Evolutionary conservation across 2,888 invertebrate genomes (phyloP), one percentile per base, ranked within the genome.

Genomic region (Tigriopus californicus): DNA sequence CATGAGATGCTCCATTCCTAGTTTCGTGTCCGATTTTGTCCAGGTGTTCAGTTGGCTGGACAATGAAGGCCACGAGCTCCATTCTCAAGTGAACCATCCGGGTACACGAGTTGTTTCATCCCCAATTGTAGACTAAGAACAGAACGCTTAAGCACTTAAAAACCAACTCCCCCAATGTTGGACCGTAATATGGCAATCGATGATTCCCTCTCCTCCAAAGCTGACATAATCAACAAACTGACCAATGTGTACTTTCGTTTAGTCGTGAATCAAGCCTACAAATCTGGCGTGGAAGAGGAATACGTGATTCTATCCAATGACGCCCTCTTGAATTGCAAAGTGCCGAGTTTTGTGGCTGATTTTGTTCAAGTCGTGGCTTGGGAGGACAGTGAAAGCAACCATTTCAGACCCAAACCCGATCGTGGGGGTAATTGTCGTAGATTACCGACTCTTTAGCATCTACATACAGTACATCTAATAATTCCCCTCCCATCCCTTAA

Each of bases 281-380:
- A 41, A 18, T 41, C 54, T 41, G 54, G 41, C 15, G 40, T 41
- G 40, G 41, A 41, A 18, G 41, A 54, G 20, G 54, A 54, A 15
- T 54, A 88, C 74, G 86, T 89, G 66, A 78, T 89, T 67, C 80
- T 83, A 71, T 88, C 88, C 68, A 90, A 90, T 75, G 83, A 87
- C 67, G 89, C 86, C 68, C 83, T 89, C 72, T 77, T 89, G 71
- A 88, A 89, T 79, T 90, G 89, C 76, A 87, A 87, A 75, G 86
- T 90, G 72, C 88, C 89, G 67, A 86, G 86, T 75, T 89, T 89
- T 76, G 87, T 89, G 66, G 85, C 86, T 68, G 89, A 90, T 76
- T 88, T 85, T 74, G 86, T 89, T 68, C 77, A 75, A 69, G 85
- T 89, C 67, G 79, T 80, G 66, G 83, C 85, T 67, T 90, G 89